Conservation (phyloP, 2,113 vertebrate species). For the Channa argus region DNA sequence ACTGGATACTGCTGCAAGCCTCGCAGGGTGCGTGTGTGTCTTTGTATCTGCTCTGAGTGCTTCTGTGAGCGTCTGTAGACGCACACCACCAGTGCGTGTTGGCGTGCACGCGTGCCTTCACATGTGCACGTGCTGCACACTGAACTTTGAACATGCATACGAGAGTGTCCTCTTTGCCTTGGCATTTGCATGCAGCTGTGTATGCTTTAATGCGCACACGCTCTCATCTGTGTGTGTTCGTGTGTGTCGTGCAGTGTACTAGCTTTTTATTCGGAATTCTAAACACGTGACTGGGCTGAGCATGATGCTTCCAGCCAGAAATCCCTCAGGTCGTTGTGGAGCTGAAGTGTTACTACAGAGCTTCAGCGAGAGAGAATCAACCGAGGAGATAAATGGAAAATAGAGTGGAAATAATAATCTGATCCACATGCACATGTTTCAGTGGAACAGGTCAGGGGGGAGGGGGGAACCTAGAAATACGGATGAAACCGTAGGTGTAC, state of each 20-base stretch:
- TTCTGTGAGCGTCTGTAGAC: constrained; percentile 23
- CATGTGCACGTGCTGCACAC: constrained; percentile 7
- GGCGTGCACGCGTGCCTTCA: neutral
- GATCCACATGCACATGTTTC: constrained; percentile 55
- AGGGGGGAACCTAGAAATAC: constrained; percentile 5
- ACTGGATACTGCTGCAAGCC: constrained; percentile 55
- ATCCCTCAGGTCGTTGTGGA: constrained; percentile 68
- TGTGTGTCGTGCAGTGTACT: neutral
- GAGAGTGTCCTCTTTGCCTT: constrained; percentile 58
- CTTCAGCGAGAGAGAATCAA: constrained; percentile 30
- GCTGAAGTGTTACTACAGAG: constrained; percentile 74
- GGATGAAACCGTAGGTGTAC: constrained; percentile 17
- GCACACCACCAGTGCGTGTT: constrained; percentile 13
- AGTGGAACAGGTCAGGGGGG: constrained; percentile 28
- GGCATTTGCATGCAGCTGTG: constrained; percentile 60
- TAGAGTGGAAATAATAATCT: constrained; percentile 61
- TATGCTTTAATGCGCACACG: constrained; percentile 55
- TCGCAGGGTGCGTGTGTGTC: constrained; percentile 7
- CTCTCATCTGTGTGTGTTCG: constrained; percentile 25
- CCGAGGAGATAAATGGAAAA: constrained; percentile 47
- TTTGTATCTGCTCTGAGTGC: constrained; percentile 39
- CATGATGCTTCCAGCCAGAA: constrained; percentile 75
- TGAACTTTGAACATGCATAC: constrained; percentile 45
- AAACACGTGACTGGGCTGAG: constrained; percentile 72
- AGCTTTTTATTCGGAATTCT: constrained; percentile 65